Percentiles rank a stretch among this genome's conserved stretches.
Evolutionary conservation across 2,888 invertebrate genomes (phyloP).

Genomic region (Drosophila austrosaltans): DNA sequence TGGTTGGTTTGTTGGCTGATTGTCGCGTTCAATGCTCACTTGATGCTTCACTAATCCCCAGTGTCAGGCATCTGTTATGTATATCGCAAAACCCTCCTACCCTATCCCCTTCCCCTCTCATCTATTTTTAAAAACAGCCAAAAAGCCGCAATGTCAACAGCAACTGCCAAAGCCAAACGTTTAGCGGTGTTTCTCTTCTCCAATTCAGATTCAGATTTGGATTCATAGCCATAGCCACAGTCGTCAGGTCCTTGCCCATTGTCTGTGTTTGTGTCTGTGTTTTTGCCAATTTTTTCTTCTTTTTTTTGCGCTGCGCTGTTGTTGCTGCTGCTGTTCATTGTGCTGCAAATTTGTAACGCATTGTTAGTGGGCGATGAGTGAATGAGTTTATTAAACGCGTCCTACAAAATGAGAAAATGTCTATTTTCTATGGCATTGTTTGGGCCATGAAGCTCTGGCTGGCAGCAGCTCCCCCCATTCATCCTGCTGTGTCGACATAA

Average conservation of each 20-base stretch:
- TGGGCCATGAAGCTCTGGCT: background rate
- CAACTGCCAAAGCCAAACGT: slow-evolving; percentile 49
- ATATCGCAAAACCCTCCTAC: slow-evolving; percentile 18
- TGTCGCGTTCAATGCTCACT: slow-evolving; percentile 55
- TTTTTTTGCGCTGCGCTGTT: background rate
- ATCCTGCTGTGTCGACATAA: slow-evolving; percentile 64
- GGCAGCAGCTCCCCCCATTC: slow-evolving; percentile 6
- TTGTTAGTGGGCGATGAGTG: slow-evolving; percentile 54
- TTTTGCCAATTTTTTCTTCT: slow-evolving; percentile 4
- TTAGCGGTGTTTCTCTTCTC: slow-evolving; percentile 45
- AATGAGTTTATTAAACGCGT: slow-evolving; percentile 50
- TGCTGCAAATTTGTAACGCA: slow-evolving; percentile 66
- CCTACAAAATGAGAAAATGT: slow-evolving; percentile 43
- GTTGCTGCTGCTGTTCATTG: slow-evolving; percentile 47
- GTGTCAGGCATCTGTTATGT: slow-evolving; percentile 58
- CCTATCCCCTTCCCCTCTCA: background rate
- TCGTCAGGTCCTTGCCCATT: slow-evolving; percentile 37
- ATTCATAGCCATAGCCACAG: background rate
- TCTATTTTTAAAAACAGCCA: slow-evolving; percentile 35
- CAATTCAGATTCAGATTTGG: background rate
- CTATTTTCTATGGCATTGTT: slow-evolving; percentile 29
- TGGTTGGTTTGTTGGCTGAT: slow-evolving; percentile 7
- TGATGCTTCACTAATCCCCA: slow-evolving; percentile 70
- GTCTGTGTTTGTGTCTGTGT: slow-evolving; percentile 32
- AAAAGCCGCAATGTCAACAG: slow-evolving; percentile 55